Evolutionary conservation across 1,140 invertebrate species (phyloP).

Genomic region (Heterodera carotae): DNA sequence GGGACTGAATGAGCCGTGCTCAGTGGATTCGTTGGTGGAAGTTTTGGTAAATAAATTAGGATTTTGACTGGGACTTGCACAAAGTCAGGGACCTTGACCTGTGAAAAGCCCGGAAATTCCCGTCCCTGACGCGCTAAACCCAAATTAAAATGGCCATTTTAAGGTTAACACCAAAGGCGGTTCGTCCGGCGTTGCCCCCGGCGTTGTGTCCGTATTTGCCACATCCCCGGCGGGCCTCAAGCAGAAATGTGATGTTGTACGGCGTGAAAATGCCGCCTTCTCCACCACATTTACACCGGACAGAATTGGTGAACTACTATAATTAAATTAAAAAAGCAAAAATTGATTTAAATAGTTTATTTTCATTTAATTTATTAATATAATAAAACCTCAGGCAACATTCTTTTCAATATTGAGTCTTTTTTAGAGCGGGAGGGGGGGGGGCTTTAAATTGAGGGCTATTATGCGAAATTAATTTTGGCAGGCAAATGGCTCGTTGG

Average conservation of each 20-base stretch:
- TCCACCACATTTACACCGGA: constrained; percentile 92
- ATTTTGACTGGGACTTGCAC: too few species aligned
- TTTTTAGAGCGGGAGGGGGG: too few species aligned
- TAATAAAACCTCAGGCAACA: too few species aligned
- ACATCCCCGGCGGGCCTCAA: constrained; percentile 40
- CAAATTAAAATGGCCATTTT: background rate
- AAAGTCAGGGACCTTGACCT: too few species aligned
- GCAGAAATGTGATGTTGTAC: constrained; percentile 67
- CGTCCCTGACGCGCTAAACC: constrained; percentile 7
- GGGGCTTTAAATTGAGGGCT: too few species aligned
- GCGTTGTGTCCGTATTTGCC: constrained; percentile 49
- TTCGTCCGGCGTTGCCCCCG: constrained; percentile 20
- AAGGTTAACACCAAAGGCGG: constrained; percentile 11
- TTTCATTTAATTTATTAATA: too few species aligned
- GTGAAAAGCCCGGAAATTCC: too few species aligned
- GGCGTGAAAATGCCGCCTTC: constrained; percentile 77
- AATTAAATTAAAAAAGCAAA: constrained; percentile 25
- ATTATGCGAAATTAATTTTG: constrained; percentile 6
- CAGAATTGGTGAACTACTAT: constrained; percentile 81
- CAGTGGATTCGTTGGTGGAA: constrained; percentile 88
- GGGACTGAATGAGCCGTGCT: constrained; percentile 87
- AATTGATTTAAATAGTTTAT: background rate
- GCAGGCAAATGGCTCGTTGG: constrained; percentile 86
- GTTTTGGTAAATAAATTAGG: constrained; percentile 77
- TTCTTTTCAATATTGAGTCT: too few species aligned